phyloP scores from a whole-genome alignment of 2,797 vertebrate genomes.

The Avahi laniger region DNA sequence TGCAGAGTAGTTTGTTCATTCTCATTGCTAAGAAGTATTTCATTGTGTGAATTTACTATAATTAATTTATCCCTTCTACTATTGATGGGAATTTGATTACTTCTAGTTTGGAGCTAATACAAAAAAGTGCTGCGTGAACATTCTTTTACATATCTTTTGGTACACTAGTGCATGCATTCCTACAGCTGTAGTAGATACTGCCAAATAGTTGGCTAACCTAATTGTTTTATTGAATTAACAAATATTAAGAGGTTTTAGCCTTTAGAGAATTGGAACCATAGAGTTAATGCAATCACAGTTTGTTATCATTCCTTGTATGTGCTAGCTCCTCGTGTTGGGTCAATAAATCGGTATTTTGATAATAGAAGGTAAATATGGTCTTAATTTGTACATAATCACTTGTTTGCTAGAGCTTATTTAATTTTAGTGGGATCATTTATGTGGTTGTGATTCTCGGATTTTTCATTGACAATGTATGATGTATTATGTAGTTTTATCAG shows the following conservation, averaged over 20 bases:
- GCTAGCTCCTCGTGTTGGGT: neutral
- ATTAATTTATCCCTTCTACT: neutral
- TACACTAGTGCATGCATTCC: neutral
- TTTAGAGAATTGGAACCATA: neutral
- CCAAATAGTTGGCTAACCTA: neutral
- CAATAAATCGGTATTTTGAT: constrained; percentile 23
- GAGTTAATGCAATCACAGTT: neutral
- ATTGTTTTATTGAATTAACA: neutral
- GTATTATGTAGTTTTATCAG: neutral
- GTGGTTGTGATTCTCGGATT: neutral
- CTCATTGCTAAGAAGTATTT: neutral
- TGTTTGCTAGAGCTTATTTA: neutral
- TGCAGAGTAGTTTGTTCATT: neutral
- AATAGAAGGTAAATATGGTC: neutral
- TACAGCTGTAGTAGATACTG: neutral
- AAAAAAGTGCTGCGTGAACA: neutral
- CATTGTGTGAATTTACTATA: neutral
- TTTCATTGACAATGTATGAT: neutral
- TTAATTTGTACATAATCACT: constrained; percentile 30
- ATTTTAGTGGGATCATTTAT: constrained; percentile 35
- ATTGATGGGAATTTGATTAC: constrained; percentile 2
- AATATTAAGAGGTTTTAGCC: neutral
- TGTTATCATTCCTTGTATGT: constrained; percentile 1
- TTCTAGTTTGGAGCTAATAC: neutral
- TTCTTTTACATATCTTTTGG: neutral